Base-by-base conservation (phyloP, 2,113 vertebrate species). In the Sinocyclocheilus rhinocerous region DNA sequence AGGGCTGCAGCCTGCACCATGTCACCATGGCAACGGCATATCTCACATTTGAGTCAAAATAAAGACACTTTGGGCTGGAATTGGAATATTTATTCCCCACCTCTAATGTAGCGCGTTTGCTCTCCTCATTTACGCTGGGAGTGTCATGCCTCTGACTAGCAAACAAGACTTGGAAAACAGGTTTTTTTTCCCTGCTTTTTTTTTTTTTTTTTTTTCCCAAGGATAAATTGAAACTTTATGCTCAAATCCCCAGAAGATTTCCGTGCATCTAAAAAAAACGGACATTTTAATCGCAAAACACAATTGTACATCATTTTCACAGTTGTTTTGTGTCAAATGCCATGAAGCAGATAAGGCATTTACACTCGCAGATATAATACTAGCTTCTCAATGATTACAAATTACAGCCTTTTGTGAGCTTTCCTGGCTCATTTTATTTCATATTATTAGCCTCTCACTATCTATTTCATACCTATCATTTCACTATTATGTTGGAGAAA, bases 11-110 rank as follows among this genome's bases (percentile, higher is more conserved):
- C 96, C 96, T 95, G 95, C 94, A 94, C 96, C 94, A 95, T 92
- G 96, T 98, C 96, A 94, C 97, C 97, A 98, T 97, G 96, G 97
- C 95, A 97, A 99, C 96, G 94, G 94, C 95, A 96, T 94, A 96
- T 95, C 95, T 96, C 95, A 96, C 97, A 96, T 97, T 97, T 96
- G 93, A 96, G 94, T 94, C 95, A 95, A 97, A 97, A 97, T 97
- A 95, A 97, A 97, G 95, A 96, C 94, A 96, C 96, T 96, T 95
- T 94, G 89, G 90, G 91, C 89, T 91, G 92, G 89, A 93, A 94
- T 95, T 92, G 89, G 95, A 92, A 93, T 94, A 93, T 94, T 93
- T 94, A 94, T 94, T 93, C 61, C 90, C 90, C 91, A 81, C 85
- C 91, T 90, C 91, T 93, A 94, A 94, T 93, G 87, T 92, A 91